These are phyloP conservation scores for Eolophus roseicapilla DNA, from an alignment of 2,113 vertebrate genomes.

Conservation along the genomic window DNA sequence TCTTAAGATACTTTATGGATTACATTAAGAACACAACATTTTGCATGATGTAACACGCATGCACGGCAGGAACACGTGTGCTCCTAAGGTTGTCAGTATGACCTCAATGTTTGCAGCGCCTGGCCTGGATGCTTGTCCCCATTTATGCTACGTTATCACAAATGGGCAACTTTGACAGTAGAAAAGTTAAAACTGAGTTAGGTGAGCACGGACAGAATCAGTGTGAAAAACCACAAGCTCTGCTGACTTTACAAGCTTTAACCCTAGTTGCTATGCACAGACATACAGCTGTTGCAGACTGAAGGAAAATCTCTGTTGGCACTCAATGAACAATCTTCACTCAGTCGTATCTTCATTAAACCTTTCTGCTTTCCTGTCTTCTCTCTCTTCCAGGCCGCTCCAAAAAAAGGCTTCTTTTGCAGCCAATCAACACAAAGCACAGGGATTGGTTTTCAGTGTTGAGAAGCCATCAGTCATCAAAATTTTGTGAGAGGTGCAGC, in stretches of 20 bases:
- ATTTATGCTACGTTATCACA: neutral
- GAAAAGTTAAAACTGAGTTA: neutral
- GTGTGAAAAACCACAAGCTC: neutral
- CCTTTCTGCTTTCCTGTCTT: neutral
- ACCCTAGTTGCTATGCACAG: neutral
- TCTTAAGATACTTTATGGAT: neutral
- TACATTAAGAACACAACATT: neutral
- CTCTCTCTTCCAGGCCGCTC: neutral
- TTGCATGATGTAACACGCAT: accelerated
- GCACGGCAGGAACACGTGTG: accelerated
- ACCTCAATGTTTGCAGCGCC: neutral
- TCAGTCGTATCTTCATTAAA: neutral
- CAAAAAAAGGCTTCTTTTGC: neutral
- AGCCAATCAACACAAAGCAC: neutral
- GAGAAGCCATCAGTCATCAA: conserved; percentile 8
- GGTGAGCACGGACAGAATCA: neutral
- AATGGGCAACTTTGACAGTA: neutral
- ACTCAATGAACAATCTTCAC: neutral
- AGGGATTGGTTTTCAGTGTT: neutral
- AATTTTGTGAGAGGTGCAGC: neutral
- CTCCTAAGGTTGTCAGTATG: accelerated
- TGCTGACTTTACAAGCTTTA: neutral
- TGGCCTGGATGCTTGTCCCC: neutral
- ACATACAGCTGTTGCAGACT: neutral
- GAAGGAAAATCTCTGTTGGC: neutral